These are phyloP conservation scores for Camarhynchus parvulus DNA, from an alignment of 2,113 vertebrate species.

Conservation along the genomic window DNA sequence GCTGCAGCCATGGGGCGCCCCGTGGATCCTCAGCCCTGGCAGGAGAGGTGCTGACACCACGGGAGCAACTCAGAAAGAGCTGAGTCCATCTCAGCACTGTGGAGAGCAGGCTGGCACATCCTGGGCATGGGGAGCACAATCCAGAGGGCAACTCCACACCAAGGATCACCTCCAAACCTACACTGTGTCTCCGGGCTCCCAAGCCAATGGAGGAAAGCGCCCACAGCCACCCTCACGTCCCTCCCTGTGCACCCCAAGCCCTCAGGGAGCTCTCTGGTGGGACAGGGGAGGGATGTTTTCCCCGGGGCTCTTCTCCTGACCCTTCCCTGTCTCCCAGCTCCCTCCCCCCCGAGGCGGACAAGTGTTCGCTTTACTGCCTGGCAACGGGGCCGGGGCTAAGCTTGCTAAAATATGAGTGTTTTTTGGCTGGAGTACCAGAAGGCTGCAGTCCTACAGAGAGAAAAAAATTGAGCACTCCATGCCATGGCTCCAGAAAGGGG, in stretches of 20 bases:
- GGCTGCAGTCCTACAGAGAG: constrained; percentile 84
- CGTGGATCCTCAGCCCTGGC: fast-evolving
- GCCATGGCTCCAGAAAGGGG: constrained; percentile 87
- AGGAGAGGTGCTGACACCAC: neutral
- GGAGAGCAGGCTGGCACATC: neutral
- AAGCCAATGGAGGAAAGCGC: neutral
- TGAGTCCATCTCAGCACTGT: neutral
- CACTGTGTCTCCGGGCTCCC: neutral
- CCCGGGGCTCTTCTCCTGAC: constrained; percentile 59
- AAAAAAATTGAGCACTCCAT: constrained; percentile 87
- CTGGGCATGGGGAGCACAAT: neutral
- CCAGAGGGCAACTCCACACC: neutral
- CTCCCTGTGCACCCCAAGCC: neutral
- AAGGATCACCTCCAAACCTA: neutral
- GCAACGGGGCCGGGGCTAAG: constrained; percentile 82
- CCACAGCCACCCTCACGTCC: fast-evolving
- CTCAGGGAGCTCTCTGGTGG: neutral
- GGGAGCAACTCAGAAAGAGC: neutral
- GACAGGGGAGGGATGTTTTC: constrained; percentile 3
- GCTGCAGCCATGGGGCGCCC: neutral
- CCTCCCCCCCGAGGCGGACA: constrained; percentile 72
- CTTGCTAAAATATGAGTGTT: constrained; percentile 86
- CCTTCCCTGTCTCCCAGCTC: constrained; percentile 47
- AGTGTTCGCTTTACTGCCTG: constrained; percentile 84
- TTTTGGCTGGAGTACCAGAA: constrained; percentile 82